Conservation (phyloP, 2,797 vertebrate genomes). For the Sebastolobus alascanus region DNA sequence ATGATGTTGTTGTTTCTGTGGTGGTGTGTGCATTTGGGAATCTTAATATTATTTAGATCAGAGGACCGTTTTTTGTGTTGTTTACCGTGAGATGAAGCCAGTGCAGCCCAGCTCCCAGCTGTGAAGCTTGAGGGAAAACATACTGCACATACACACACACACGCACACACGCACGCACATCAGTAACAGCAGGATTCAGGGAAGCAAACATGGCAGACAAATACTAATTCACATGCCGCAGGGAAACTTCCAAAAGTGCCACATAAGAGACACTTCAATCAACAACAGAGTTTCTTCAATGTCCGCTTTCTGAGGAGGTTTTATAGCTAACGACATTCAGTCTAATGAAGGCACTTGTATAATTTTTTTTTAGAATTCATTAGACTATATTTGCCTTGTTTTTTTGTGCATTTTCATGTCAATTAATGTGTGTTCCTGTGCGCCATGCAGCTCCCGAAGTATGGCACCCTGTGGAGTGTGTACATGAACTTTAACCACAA, state of each 20-base stretch:
- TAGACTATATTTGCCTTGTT: not conserved
- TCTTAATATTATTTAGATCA: not conserved
- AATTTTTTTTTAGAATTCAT: constrained; percentile 1
- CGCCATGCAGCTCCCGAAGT: constrained; percentile 82
- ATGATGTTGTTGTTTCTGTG: not conserved
- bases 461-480: constrained; percentile 87
- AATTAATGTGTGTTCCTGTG: constrained; percentile 9
- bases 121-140: constrained; percentile 1
- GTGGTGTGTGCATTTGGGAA: not conserved
- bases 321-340: not conserved
- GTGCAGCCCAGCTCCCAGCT: constrained; percentile 12
- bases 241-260: not conserved
- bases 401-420: not conserved
- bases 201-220: constrained; percentile 13
- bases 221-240: not conserved
- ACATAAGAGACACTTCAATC: not conserved
- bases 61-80: constrained; percentile 10
- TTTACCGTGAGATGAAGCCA: constrained; percentile 5
- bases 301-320: not conserved
- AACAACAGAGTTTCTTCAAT: not conserved
- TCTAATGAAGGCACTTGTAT: not conserved
- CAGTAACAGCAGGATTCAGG: not conserved
- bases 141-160: not conserved
- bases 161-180: constrained; percentile 2
- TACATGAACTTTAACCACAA: constrained; percentile 88